These are phyloP conservation scores for Myxocyprinus asiaticus DNA, from an alignment of 2,113 vertebrate species.

Conservation along the genomic window DNA sequence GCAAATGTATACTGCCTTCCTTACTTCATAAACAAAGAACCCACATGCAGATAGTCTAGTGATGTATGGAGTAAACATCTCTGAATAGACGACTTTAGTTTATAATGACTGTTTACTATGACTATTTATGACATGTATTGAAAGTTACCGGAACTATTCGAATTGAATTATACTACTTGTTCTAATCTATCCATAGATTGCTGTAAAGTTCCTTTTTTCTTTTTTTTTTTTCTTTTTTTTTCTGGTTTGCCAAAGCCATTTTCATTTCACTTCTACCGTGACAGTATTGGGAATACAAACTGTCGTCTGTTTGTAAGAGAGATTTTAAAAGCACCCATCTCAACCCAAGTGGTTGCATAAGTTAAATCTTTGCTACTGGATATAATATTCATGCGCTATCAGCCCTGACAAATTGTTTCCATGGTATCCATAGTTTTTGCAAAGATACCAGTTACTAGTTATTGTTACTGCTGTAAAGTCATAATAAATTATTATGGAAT, in stretches of 20 bases:
- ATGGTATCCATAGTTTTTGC: not conserved
- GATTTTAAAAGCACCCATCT: not conserved
- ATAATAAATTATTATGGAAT: too few relatives aligned
- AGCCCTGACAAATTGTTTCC: not conserved
- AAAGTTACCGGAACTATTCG: too few relatives aligned
- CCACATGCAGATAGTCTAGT: not conserved
- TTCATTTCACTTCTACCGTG: not conserved
- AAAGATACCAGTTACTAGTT: not conserved
- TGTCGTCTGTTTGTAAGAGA: not conserved
- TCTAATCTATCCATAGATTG: too few relatives aligned
- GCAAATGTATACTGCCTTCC: slow-evolving; percentile 17
- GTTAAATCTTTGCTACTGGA: not conserved
- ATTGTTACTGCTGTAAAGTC: too few relatives aligned
- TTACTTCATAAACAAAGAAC: slow-evolving; percentile 12
- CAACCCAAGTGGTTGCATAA: not conserved
- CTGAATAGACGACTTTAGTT: not conserved
- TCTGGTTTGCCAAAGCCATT: too few relatives aligned
- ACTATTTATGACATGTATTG: not conserved
- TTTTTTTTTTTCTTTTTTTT: too few relatives aligned
- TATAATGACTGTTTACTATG: not conserved
- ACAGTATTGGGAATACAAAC: not conserved
- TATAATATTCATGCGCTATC: not conserved
- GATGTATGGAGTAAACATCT: not conserved
- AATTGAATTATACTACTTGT: too few relatives aligned
- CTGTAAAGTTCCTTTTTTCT: too few relatives aligned